Base-by-base conservation (phyloP, 2,113 vertebrate species). In the Haliaeetus leucogaster region DNA sequence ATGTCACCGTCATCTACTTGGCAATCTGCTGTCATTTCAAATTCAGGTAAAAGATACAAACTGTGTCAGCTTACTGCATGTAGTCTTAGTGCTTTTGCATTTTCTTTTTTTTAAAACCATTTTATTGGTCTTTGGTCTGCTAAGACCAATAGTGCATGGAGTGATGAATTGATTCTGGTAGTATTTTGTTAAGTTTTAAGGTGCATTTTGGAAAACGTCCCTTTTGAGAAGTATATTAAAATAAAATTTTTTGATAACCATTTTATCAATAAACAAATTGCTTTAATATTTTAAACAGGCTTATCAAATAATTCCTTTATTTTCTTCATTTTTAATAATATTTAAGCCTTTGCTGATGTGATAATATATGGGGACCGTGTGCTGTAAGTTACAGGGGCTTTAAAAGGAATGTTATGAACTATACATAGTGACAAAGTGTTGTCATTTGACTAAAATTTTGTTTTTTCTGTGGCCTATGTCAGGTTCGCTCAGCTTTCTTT, bases 401-500 rank as follows among this genome's bases (percentile, higher is more conserved):
- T 21, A 40, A 78, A 87, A 82, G 19, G 38, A 72, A 14, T 30
- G 17, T 65, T 82, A 17, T 1, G 67, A 83, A 16, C 10, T n/a
- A 7, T 12, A 11, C 4, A 4, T 23, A 55, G 47, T 70, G 61
- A 72, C 43, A 62, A 14, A 59, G 18, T 52, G 11, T n/a, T 93
- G 53, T 52, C 21, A 42, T 45, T 73, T 86, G 48, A 53, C 25
- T 82, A 45, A 88, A 55, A 52, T 70, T 55, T n/a, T 95, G 11
- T 17, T 90, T 17, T 89, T 66, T 89, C 62, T 91, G 42, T 94
- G 85, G 18, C 16, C 56, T 72, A 2, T 43, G 18, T 38, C 94
- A 99, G 99, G 98, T 99, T 83, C 98, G 99, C 66, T 99, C 99
- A 43, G 99, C 99, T 14, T 99, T 99, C 94, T 99, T 99, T 89